Evolutionary conservation across 2,113 vertebrate species (phyloP).

Genomic region (Empidonax alnorum): DNA sequence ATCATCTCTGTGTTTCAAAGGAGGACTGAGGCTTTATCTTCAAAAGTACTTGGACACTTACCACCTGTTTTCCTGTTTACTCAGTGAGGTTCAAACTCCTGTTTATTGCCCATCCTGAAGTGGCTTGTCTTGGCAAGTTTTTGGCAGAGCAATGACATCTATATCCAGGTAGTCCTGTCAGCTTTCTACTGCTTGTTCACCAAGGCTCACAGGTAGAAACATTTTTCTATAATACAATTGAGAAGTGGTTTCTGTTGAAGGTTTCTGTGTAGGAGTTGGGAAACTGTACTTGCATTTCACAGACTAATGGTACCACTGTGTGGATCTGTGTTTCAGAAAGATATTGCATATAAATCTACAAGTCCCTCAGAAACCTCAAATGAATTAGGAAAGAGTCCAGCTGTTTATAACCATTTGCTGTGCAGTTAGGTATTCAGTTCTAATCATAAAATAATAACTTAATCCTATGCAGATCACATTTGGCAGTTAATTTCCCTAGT

Average conservation of each 20-base stretch:
- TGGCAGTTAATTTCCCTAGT: not conserved
- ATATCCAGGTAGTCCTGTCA: not conserved
- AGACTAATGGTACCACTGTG: not conserved
- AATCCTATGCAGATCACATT: not conserved
- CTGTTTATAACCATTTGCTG: not conserved
- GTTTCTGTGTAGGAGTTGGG: not conserved
- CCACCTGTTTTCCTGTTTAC: not conserved
- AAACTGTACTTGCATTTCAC: not conserved
- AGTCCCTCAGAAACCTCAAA: not conserved
- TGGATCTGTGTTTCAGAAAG: not conserved
- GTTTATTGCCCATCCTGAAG: not conserved
- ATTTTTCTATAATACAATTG: not conserved
- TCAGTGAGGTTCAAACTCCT: not conserved
- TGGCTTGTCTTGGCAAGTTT: not conserved
- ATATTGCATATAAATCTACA: not conserved
- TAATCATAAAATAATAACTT: slow-evolving; percentile 20
- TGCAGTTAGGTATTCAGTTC: not conserved
- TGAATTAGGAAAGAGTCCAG: not conserved
- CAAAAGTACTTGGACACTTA: not conserved
- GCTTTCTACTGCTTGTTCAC: not conserved
- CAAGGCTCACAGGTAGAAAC: not conserved
- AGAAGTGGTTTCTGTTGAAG: not conserved
- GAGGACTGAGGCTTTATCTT: not conserved
- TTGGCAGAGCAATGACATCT: not conserved
- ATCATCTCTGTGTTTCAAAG: not conserved